These are phyloP conservation scores for Mamestra configurata DNA, from an alignment of 1,140 invertebrate genomes.

Conservation along the genomic window DNA sequence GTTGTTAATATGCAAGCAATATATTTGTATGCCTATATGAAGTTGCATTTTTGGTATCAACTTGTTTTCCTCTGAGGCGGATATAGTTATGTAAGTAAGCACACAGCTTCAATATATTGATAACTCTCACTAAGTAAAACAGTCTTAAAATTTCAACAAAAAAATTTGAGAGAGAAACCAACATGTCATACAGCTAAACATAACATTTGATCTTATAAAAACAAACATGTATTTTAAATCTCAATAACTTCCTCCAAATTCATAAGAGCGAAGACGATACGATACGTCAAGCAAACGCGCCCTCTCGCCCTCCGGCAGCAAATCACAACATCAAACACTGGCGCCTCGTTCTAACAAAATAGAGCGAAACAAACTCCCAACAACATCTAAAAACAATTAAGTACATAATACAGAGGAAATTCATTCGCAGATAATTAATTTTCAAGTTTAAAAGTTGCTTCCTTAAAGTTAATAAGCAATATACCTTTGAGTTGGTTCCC, in stretches of 20 bases:
- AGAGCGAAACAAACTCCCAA: constrained; percentile 41
- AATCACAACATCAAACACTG: constrained; percentile 37
- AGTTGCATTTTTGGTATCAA: neutral
- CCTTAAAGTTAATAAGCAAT: constrained; percentile 45
- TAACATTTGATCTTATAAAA: neutral
- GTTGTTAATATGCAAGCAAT: neutral
- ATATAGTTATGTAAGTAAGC: too few species aligned
- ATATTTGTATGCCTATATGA: neutral
- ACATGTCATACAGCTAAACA: neutral
- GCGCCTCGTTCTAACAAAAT: constrained; percentile 32
- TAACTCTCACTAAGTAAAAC: too few species aligned
- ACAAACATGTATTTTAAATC: constrained; percentile 5
- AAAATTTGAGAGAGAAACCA: neutral
- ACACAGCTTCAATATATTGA: too few species aligned
- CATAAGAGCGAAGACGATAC: constrained; percentile 11
- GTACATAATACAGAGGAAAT: constrained; percentile 44
- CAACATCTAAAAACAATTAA: constrained; percentile 49
- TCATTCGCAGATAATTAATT: constrained; percentile 52
- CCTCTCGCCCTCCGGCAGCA: constrained; percentile 10
- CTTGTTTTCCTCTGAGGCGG: too few species aligned
- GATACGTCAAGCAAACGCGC: constrained; percentile 12
- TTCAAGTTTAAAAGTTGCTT: constrained; percentile 47
- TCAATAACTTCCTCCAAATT: constrained; percentile 17
- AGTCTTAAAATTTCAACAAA: too few species aligned
- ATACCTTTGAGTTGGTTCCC: constrained; percentile 38